Conservation (phyloP, 2,113 vertebrate species). For the Neodontobutis hainanensis region DNA sequence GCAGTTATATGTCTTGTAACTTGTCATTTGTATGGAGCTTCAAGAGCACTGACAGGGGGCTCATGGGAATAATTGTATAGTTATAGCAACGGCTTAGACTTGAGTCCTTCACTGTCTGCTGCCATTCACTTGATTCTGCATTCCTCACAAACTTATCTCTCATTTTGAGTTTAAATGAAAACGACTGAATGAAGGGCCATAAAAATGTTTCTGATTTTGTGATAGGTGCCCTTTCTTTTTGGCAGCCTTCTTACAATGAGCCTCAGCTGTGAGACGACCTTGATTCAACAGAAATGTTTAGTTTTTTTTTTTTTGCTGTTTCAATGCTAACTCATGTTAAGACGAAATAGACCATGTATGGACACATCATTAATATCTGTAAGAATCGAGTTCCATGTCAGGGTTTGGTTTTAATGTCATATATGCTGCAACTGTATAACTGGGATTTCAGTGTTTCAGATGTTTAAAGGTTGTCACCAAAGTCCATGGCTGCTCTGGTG, state of each 20-base stretch:
- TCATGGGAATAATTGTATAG: slow-evolving; percentile 27
- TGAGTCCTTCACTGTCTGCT: slow-evolving; percentile 65
- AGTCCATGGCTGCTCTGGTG: slow-evolving; percentile 69
- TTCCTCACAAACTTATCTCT: slow-evolving; percentile 63
- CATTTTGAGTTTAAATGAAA: slow-evolving; percentile 56
- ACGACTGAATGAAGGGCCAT: slow-evolving; percentile 52
- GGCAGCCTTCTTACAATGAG: slow-evolving; percentile 20
- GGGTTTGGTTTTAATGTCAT: no score
- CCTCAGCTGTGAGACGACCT: slow-evolving; percentile 29
- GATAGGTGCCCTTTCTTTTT: slow-evolving; percentile 28
- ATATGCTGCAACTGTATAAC: no score
- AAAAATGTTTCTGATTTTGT: slow-evolving; percentile 27
- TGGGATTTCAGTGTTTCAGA: no score
- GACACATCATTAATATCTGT: no score
- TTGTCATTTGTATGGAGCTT: neutral
- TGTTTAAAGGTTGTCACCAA: no score
- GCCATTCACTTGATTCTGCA: slow-evolving; percentile 53
- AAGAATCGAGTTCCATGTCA: no score
- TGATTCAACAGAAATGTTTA: slow-evolving; percentile 16
- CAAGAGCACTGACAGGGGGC: slow-evolving; percentile 1
- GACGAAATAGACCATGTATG: no score
- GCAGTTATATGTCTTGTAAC: neutral
- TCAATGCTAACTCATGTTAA: no score
- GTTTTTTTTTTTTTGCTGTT: no score
- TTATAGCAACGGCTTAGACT: slow-evolving; percentile 49